Percentiles rank a stretch among this genome's conserved stretches.
Evolutionary conservation across 2,888 invertebrate genomes (phyloP).

Genomic region (Didymodactylos carnosus): DNA sequence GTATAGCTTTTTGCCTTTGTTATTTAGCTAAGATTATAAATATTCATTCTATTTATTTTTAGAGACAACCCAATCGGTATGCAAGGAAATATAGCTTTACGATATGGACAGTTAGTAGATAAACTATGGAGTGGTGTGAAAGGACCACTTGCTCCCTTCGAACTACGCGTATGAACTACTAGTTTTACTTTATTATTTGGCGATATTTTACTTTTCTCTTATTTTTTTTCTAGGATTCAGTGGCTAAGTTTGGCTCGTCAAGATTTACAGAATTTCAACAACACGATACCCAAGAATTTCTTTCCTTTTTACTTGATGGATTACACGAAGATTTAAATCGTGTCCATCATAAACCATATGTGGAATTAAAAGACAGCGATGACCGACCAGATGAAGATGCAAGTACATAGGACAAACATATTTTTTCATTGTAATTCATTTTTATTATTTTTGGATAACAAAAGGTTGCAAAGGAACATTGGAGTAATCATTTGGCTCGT

Average conservation of each 20-base stretch:
- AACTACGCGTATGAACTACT: slow-evolving; percentile 42
- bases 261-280: slow-evolving; percentile 47
- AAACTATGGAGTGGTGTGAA: slow-evolving; percentile 45
- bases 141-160: slow-evolving; percentile 64
- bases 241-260: slow-evolving; percentile 26
- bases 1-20: too few relatives aligned
- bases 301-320: slow-evolving; percentile 67
- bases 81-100: slow-evolving; percentile 17
- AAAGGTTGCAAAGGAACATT: slow-evolving; percentile 42
- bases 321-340: slow-evolving; percentile 62
- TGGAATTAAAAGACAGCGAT: slow-evolving; percentile 21
- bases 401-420: slow-evolving; percentile 23
- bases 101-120: slow-evolving; percentile 15
- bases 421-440: not conserved
- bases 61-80: slow-evolving; percentile 41
- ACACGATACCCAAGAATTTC: slow-evolving; percentile 74
- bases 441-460: not conserved
- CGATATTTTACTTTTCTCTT: not conserved
- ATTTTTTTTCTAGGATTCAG: not conserved
- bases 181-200: slow-evolving; percentile 1
- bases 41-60: slow-evolving; percentile 21
- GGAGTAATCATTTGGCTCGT: slow-evolving; percentile 50
- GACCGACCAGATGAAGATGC: slow-evolving; percentile 24
- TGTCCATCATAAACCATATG: slow-evolving; percentile 26
- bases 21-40: not conserved